Evolutionary conservation across 1,140 invertebrate species (phyloP), one percentile per base, ranked within the genome.

Genomic region (Ectropis grisescens): DNA sequence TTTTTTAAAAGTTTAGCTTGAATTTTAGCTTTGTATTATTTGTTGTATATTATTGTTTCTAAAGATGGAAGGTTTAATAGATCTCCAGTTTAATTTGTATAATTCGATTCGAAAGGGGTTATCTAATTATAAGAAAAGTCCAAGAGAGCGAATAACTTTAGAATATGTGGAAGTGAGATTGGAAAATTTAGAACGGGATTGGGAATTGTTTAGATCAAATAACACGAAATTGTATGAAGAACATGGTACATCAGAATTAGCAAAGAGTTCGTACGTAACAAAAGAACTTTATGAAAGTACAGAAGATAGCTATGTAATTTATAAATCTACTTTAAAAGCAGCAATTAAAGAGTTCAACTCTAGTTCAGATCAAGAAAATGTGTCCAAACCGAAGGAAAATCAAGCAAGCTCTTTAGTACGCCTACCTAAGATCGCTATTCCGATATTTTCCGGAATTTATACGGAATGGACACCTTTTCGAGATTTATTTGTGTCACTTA

Each of bases 151-250:
- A 33, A 2, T 39, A 13, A 22, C 37, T 4, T 1, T 28, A 27
- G 37, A 39, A 33, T 39, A 39, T 28, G 28, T 39, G 1, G 30
- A 39, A 23, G 31, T 16, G 9, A 33, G n/a, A 23, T 16, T 25
- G 11, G 37, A 39, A 29, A 15, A 28, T 9, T 33, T 39, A n/a
- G 37, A 39, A 22, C 33, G 23, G 1, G 30, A 39, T 39, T 39
- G 37, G 37, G 8, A 10, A 2, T 13, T 10, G 3, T 39, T 33
- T 39, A 29, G 26, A 33, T 8, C 13, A 22, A 33, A 16, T 23
- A 27, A 39, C 10, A 16, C 30, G 5, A 33, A 39, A 22, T 5
- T 39, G 9, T 10, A 28, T 23, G 30, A 28, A 26, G 14, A 9
- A 6, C 26, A 33, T 10, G 24, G 2, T 7, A 3, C n/a, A 26